Evolutionary conservation across 1,140 invertebrate species (phyloP).

Genomic region (Bombus ignitus): DNA sequence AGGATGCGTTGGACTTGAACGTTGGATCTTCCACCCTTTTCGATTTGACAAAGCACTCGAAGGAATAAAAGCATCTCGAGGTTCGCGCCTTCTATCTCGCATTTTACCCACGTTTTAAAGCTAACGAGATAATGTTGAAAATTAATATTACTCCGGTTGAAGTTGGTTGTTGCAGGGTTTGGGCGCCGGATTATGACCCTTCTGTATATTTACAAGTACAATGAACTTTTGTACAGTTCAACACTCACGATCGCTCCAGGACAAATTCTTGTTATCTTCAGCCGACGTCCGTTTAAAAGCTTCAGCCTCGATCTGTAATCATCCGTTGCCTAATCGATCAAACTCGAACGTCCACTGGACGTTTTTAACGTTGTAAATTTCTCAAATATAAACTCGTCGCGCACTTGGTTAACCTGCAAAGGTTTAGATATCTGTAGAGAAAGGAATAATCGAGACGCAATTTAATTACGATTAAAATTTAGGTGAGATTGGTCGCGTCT

Average conservation of each 20-base stretch:
- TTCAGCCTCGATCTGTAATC: background rate
- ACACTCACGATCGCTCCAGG: background rate
- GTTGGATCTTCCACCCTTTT: background rate
- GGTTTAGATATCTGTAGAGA: no score
- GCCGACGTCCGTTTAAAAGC: background rate
- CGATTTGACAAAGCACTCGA: background rate
- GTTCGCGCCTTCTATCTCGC: background rate
- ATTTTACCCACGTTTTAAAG: background rate
- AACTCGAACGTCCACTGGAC: background rate
- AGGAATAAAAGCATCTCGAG: background rate
- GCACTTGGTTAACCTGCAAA: background rate
- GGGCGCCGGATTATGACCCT: background rate
- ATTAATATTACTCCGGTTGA: background rate
- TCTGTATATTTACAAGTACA: no score
- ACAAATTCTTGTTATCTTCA: background rate
- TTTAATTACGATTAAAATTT: background rate
- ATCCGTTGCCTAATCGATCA: background rate
- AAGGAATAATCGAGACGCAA: no score
- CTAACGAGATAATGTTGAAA: background rate
- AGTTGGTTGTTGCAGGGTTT: background rate
- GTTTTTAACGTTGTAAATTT: background rate
- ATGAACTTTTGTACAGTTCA: background rate
- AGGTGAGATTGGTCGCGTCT: background rate
- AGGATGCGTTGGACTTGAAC: background rate
- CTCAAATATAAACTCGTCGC: background rate